Percentiles rank a stretch among this genome's conserved stretches.
These are phyloP conservation scores for Calidris pygmaea DNA, from an alignment of 2,113 vertebrate species.

Conservation along the genomic window DNA sequence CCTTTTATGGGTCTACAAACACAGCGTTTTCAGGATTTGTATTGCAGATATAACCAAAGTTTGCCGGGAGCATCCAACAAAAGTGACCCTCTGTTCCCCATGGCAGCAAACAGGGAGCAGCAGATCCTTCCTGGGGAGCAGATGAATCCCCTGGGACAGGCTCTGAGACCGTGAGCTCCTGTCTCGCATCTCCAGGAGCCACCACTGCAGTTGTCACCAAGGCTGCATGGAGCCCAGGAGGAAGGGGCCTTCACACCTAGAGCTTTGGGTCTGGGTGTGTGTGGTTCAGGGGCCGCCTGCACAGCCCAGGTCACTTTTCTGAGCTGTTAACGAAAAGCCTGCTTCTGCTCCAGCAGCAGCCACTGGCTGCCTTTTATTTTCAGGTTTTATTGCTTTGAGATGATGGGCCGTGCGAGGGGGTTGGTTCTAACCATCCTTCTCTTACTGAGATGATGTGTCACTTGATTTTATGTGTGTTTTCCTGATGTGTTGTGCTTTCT, in stretches of 20 bases:
- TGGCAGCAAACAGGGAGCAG: not conserved
- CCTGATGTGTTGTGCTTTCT: not conserved
- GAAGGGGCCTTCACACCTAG: not conserved
- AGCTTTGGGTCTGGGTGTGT: not conserved
- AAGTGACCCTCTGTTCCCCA: not conserved
- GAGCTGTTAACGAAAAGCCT: not conserved
- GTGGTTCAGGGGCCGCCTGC: not conserved
- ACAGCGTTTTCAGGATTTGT: not conserved
- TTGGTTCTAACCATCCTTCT: not conserved
- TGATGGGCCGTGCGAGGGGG: not conserved
- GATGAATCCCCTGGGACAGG: not conserved
- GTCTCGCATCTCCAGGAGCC: not conserved
- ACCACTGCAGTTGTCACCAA: not conserved
- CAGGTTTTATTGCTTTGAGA: not conserved
- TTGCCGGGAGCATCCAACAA: not conserved
- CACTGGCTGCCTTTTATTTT: not conserved
- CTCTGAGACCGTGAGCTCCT: not conserved
- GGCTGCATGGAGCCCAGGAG: not conserved
- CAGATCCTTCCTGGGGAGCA: not conserved
- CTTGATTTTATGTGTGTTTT: not conserved
- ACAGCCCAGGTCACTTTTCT: not conserved
- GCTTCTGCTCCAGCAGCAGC: not conserved
- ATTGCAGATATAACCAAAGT: not conserved
- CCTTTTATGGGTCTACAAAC: slow-evolving; percentile 19
- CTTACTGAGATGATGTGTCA: not conserved